These are phyloP conservation scores for Melitaea cinxia DNA, from an alignment of 1,140 invertebrate genomes.

Conservation along the genomic window DNA sequence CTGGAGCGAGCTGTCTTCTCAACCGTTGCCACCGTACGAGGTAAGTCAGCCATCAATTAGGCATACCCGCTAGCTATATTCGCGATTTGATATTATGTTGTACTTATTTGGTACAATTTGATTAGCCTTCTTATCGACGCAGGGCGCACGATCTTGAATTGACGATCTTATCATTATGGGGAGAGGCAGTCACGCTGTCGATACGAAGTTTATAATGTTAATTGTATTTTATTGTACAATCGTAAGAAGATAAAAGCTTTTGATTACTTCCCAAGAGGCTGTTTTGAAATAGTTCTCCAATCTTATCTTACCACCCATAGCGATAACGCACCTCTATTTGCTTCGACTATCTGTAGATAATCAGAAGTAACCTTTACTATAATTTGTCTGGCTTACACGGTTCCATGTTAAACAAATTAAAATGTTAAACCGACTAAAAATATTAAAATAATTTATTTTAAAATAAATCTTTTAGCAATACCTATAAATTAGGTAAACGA, in stretches of 20 bases:
- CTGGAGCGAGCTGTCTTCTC: constrained; percentile 67
- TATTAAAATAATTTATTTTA: too few species aligned
- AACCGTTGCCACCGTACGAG: constrained; percentile 53
- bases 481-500: too few species aligned
- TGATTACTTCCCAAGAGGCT: constrained; percentile 16
- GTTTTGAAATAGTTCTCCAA: constrained; percentile 39
- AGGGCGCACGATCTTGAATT: constrained; percentile 54
- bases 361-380: constrained; percentile 47
- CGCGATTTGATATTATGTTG: constrained; percentile 46
- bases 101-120: constrained; percentile 62
- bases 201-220: constrained; percentile 40
- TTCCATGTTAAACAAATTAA: background rate
- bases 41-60: constrained; percentile 46
- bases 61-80: constrained; percentile 36
- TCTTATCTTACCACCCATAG: constrained; percentile 52
- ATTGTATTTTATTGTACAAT: constrained; percentile 42
- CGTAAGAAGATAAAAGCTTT: constrained; percentile 28
- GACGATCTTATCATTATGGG: constrained; percentile 48
- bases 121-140: constrained; percentile 51
- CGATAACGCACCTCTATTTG: constrained; percentile 51
- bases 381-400: constrained; percentile 36
- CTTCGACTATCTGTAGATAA: constrained; percentile 43
- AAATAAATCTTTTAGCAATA: too few species aligned
- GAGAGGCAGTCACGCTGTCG: constrained; percentile 52
- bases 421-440: too few species aligned